A percentile compares a stretch with the other conserved stretches of the same genome.
These are phyloP conservation scores for Cartodere bifasciata DNA, from an alignment of 2,888 invertebrate genomes.

Conservation along the genomic window DNA sequence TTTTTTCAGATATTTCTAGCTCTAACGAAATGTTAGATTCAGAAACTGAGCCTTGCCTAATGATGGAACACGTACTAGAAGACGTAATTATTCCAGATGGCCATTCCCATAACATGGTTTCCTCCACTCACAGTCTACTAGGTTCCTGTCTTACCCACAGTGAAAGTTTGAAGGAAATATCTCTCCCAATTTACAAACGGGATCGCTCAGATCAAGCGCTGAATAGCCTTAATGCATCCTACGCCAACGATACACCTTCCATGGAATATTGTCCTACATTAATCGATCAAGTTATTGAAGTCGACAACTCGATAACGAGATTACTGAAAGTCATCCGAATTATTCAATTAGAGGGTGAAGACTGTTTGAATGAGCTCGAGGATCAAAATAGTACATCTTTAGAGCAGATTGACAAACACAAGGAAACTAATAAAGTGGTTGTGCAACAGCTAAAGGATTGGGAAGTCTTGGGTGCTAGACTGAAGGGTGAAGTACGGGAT, in stretches of 20 bases:
- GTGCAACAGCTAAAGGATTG: conserved; percentile 40
- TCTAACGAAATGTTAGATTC: conserved; percentile 69
- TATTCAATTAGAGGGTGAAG: conserved; percentile 57
- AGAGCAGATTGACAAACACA: conserved; percentile 31
- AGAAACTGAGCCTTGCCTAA: conserved; percentile 70
- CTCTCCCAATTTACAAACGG: conserved; percentile 62
- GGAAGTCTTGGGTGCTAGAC: conserved; percentile 40
- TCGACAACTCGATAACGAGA: conserved; percentile 62
- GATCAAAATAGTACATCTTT: conserved; percentile 43
- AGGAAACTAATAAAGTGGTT: conserved; percentile 31
- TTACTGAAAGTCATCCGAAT: conserved; percentile 59
- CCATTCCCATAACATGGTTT: conserved; percentile 54
- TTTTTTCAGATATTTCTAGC: conserved; percentile 48
- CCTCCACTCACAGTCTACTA: conserved; percentile 44
- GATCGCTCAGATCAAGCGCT: conserved; percentile 35
- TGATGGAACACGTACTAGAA: conserved; percentile 65
- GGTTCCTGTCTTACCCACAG: conserved; percentile 30
- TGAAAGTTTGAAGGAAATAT: conserved; percentile 65
- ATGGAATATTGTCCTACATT: conserved; percentile 46
- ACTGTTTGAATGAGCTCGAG: conserved; percentile 50
- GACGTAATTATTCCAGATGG: conserved; percentile 52
- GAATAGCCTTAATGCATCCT: conserved; percentile 34
- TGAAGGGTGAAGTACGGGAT: conserved; percentile 43
- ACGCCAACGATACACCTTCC: conserved; percentile 25
- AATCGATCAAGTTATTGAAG: conserved; percentile 61